Base-by-base conservation (phyloP, 1,140 invertebrate species). In the Drosophila subpulchrella region DNA sequence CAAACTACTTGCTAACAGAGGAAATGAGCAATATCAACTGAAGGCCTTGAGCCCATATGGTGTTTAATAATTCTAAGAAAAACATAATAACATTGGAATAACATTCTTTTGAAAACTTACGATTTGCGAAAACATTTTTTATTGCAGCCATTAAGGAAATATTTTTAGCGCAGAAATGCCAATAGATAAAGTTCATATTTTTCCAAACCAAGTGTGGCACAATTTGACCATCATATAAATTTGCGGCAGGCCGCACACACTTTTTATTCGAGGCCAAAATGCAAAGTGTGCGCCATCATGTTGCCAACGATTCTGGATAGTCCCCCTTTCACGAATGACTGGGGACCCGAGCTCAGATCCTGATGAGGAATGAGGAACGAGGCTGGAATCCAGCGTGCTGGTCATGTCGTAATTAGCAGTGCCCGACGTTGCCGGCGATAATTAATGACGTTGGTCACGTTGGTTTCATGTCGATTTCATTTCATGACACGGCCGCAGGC, bases 401-500 rank as follows among this genome's bases (percentile, higher is more conserved):
- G 71, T 39, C 72, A 76, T 68, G 79, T 76, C 84, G 83, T 88
- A 88, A 88, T 88, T 88, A 88, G 83, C 83, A 77, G 76, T 47
- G 79, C 80, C 70, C 75, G 67, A 72, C 65, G 63, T 81, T 84
- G 76, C 77, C 75, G 84, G 84, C 85, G 84, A 89, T 89, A 89
- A 89, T 89, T 89, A 89, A 89, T 89, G 84, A 89, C 85, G 74
- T 89, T 90, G 84, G 84, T 89, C 84, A 89, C 84, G 81, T 89
- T 90, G 84, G 84, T 90, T 89, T 89, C 77, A 90, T 89, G 84
- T 89, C 84, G 85, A 89, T 89, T 89, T 89, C 84, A 89, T 88
- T 88, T 89, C 84, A 88, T 77, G 84, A 84, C 85, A 80, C 81
- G 48, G 84, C 84, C 80, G 73, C 84, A 80, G 77, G 68, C 34